Conservation (phyloP, 2,888 invertebrate species). For the Eristalis pertinax region DNA sequence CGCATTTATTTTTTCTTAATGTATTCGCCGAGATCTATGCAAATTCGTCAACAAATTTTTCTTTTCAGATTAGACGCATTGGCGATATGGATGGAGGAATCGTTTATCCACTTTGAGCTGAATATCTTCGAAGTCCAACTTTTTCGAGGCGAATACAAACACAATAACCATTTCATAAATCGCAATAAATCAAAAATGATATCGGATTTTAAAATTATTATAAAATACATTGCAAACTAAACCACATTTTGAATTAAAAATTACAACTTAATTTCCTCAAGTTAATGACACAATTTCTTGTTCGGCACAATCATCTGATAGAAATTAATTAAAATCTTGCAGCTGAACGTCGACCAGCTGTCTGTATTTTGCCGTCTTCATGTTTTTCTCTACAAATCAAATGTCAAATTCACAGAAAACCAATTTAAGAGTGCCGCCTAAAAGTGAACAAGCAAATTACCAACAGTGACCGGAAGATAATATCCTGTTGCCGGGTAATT, state of each 20-base stretch:
- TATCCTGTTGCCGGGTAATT: constrained; percentile 57
- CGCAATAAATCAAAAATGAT: too few species aligned
- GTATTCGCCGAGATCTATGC: too few species aligned
- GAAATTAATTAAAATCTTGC: constrained; percentile 39
- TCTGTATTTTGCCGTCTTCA: constrained; percentile 8
- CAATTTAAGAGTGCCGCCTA: constrained; percentile 42
- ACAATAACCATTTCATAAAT: too few species aligned
- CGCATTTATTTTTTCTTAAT: too few species aligned
- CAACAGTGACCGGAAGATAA: constrained; percentile 58
- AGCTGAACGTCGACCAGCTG: constrained; percentile 13
- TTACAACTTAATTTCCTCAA: constrained; percentile 15
- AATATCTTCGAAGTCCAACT: too few species aligned
- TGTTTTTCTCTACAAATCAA: neutral
- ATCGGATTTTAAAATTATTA: too few species aligned
- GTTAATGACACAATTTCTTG: constrained; percentile 30
- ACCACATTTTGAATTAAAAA: neutral
- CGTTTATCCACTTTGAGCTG: too few species aligned
- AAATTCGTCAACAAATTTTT: too few species aligned
- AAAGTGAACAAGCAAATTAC: constrained; percentile 49
- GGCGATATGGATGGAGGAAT: too few species aligned
- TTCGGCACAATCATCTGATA: neutral
- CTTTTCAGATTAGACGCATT: too few species aligned
- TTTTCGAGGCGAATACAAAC: too few species aligned
- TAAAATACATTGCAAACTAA: too few species aligned
- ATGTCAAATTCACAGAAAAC: constrained; percentile 24